Percentiles rank a stretch among this genome's conserved stretches.
phyloP scores from a whole-genome alignment of 1,140 invertebrate species.

The Leptinotarsa lineolata region DNA sequence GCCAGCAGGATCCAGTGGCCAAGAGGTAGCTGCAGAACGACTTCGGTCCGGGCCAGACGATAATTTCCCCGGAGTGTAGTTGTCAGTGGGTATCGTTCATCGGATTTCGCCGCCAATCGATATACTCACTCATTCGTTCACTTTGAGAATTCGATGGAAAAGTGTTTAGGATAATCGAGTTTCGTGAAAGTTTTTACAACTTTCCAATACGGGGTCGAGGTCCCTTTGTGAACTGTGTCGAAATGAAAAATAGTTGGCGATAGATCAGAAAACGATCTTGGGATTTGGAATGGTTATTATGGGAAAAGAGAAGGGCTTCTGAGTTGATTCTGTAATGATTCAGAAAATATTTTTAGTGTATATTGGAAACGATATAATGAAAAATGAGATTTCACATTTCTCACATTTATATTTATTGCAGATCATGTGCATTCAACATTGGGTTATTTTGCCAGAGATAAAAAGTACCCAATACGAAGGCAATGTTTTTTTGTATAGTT shows the following conservation, averaged over 20 bases:
- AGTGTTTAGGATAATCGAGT: constrained; percentile 20
- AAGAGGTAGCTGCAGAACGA: not conserved
- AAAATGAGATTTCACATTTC: too few relatives aligned
- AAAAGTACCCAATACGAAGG: too few relatives aligned
- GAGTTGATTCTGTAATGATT: too few relatives aligned
- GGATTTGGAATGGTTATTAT: not conserved
- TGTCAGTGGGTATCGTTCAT: constrained; percentile 43
- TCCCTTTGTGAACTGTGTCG: not conserved
- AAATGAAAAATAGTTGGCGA: not conserved
- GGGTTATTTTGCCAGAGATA: too few relatives aligned
- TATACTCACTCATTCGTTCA: constrained; percentile 28
- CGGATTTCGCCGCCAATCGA: constrained; percentile 37
- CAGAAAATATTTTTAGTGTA: too few relatives aligned
- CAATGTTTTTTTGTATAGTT: too few relatives aligned
- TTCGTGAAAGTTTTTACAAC: constrained; percentile 12
- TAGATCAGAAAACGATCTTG: not conserved
- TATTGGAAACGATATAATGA: too few relatives aligned
- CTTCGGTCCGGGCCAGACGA: constrained; percentile 32
- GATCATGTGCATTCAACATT: too few relatives aligned
- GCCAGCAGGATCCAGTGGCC: constrained; percentile 30
- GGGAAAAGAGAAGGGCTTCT: too few relatives aligned
- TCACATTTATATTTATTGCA: too few relatives aligned
- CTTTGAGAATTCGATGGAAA: constrained; percentile 11
- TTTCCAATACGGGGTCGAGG: not conserved
- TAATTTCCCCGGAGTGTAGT: constrained; percentile 44